Conservation (phyloP, 2,113 vertebrate species). For the Erinaceus europaeus region DNA sequence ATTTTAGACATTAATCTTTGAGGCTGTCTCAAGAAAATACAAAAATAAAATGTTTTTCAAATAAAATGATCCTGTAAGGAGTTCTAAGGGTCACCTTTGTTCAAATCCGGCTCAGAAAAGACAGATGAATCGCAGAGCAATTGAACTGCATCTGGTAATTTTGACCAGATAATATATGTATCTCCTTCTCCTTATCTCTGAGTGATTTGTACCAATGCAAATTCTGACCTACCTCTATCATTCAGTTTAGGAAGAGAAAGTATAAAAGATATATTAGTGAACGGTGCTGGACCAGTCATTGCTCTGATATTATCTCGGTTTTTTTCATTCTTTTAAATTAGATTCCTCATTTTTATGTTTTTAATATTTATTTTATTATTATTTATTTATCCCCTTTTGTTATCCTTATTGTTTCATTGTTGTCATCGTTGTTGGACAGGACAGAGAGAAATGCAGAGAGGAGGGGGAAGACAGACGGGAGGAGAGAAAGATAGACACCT, state of each 20-base stretch:
- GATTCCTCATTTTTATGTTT: too few species aligned
- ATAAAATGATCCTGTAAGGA: constrained; percentile 68
- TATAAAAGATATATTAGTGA: constrained; percentile 67
- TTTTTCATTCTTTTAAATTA: constrained; percentile 65
- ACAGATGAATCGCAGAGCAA: constrained; percentile 39
- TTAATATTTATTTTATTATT: too few species aligned
- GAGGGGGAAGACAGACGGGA: too few species aligned
- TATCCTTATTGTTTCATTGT: too few species aligned
- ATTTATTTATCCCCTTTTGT: too few species aligned
- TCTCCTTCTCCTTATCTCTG: constrained; percentile 50
- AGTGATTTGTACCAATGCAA: constrained; percentile 69
- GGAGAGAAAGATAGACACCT: too few species aligned
- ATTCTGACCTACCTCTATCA: constrained; percentile 71
- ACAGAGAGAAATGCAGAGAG: too few species aligned
- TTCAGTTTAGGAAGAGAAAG: constrained; percentile 66
- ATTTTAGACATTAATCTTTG: constrained; percentile 79
- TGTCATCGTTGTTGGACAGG: too few species aligned
- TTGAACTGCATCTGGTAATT: constrained; percentile 61
- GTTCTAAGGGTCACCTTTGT: constrained; percentile 64
- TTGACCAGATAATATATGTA: constrained; percentile 66
- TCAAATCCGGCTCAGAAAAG: constrained; percentile 27
- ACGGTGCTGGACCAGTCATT: constrained; percentile 59
- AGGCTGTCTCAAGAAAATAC: constrained; percentile 68
- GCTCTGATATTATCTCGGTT: constrained; percentile 60
- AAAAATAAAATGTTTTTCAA: constrained; percentile 76